Conservation (phyloP, 1,140 invertebrate genomes). For the Nylanderia fulva region DNA sequence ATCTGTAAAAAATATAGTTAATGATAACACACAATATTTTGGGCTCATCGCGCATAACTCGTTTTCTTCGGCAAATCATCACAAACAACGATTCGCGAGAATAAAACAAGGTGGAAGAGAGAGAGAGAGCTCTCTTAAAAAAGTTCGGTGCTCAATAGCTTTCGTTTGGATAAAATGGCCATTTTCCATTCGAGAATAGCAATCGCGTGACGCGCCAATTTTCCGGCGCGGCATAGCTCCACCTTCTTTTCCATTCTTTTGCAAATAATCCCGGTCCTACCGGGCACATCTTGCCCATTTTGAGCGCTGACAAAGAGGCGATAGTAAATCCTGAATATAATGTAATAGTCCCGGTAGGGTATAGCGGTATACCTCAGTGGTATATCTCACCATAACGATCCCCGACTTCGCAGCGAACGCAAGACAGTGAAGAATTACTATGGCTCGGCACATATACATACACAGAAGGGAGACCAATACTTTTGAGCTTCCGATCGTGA, state of each 20-base stretch:
- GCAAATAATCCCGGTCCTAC: constrained; percentile 47
- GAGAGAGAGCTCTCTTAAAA: constrained; percentile 11
- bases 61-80: neutral
- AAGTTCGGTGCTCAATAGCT: constrained; percentile 38
- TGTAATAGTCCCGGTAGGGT: constrained; percentile 64
- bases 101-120: neutral
- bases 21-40: neutral
- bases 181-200: constrained; percentile 45
- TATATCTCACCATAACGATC: constrained; percentile 70
- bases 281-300: constrained; percentile 63
- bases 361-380: constrained; percentile 34
- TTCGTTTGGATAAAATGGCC: constrained; percentile 40
- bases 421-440: constrained; percentile 71
- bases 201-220: constrained; percentile 14
- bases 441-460: neutral
- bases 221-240: constrained; percentile 10
- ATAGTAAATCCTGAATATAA: constrained; percentile 74
- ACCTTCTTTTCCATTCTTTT: constrained; percentile 56
- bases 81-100: neutral
- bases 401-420: constrained; percentile 53
- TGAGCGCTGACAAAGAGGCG: constrained; percentile 69
- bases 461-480: neutral
- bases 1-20: neutral
- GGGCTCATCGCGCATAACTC: neutral
- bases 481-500: constrained; percentile 12